phyloP scores from a whole-genome alignment of 1,140 invertebrate genomes.

The Dreissena polymorpha region DNA sequence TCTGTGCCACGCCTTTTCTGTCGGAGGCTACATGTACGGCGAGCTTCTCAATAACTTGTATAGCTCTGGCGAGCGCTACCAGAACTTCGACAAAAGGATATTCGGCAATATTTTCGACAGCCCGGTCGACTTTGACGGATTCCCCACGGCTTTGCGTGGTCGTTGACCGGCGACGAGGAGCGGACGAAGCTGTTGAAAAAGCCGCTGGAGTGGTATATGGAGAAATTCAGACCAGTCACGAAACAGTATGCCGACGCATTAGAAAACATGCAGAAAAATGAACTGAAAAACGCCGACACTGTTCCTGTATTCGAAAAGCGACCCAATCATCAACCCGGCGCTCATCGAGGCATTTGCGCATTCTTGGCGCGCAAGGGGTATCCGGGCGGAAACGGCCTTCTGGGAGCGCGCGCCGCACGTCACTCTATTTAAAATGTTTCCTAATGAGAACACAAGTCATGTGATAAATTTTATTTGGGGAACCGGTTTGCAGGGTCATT shows the following conservation, averaged over 20 bases:
- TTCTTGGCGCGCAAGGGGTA: slow-evolving; percentile 81
- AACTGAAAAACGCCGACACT: slow-evolving; percentile 87
- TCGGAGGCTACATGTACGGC: slow-evolving; percentile 88
- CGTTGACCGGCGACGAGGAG: slow-evolving; percentile 87
- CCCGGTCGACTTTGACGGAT: slow-evolving; percentile 90
- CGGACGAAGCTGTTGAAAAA: slow-evolving; percentile 85
- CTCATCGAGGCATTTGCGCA: slow-evolving; percentile 86
- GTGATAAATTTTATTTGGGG: slow-evolving; percentile 85
- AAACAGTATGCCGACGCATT: slow-evolving; percentile 90
- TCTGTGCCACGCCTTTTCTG: slow-evolving; percentile 93
- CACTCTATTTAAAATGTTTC: slow-evolving; percentile 88
- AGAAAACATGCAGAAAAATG: slow-evolving; percentile 88
- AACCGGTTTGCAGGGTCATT: background rate
- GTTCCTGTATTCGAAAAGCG: slow-evolving; percentile 89
- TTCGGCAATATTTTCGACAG: slow-evolving; percentile 94
- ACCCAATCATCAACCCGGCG: slow-evolving; percentile 87
- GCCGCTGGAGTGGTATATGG: slow-evolving; percentile 73
- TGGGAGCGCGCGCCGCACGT: slow-evolving; percentile 94
- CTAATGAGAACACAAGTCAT: slow-evolving; percentile 88
- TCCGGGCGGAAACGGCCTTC: too few species aligned
- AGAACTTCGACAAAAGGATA: too few species aligned
- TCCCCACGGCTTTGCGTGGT: slow-evolving; percentile 87
- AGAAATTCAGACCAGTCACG: slow-evolving; percentile 84
- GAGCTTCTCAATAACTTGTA: too few species aligned
- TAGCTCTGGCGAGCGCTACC: too few species aligned